Evolutionary conservation across 2,797 vertebrate genomes (phyloP), one percentile per base, ranked within the genome.

Genomic region (Channa striata): DNA sequence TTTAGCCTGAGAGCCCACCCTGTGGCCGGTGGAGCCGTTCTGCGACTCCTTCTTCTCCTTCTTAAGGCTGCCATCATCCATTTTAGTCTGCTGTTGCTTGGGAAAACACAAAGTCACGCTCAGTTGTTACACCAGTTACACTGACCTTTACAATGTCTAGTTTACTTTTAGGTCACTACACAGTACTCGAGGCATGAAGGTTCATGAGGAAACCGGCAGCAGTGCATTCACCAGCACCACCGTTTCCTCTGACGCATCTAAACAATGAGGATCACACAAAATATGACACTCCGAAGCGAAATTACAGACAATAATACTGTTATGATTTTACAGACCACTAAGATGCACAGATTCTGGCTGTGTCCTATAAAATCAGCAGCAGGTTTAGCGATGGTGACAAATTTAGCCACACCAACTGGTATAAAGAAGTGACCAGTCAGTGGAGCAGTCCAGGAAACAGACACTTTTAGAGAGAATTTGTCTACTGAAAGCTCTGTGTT

Each of bases 1-100:
- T 56, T 78, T 51, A 2, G 49, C 17, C 16, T 50, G 56, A 70
- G 25, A 33, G 34, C 64, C 43, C n/a, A 48, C 0, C 7, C 21
- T 59, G 25, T 19, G 17, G 56, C 30, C 19, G 1, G 67, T 42
- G 43, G 63, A 63, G 33, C 82, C 78, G 7, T 90, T 92, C 11
- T 74, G 74, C 1, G 68, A 56, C 34, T 74, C 76, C n/a, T 64
- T 78, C 75, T 76, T 87, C 25, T 4, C 25, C 64, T 59, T 84
- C 53, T 40, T 82, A 42, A 71, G 21, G 42, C 49, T 81, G 54
- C 34, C 46, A 20, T 63, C 62, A 36, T 77, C 87, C 89, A 92
- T 91, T 52, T 74, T 60, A 47, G 51, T 62, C 65, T 65, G 44
- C 20, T 65, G n/a, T 17, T 10, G 48, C 33, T 63, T 8, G 21